Evolutionary conservation across 2,113 vertebrate species (phyloP).

Genomic region (Scophthalmus maximus): DNA sequence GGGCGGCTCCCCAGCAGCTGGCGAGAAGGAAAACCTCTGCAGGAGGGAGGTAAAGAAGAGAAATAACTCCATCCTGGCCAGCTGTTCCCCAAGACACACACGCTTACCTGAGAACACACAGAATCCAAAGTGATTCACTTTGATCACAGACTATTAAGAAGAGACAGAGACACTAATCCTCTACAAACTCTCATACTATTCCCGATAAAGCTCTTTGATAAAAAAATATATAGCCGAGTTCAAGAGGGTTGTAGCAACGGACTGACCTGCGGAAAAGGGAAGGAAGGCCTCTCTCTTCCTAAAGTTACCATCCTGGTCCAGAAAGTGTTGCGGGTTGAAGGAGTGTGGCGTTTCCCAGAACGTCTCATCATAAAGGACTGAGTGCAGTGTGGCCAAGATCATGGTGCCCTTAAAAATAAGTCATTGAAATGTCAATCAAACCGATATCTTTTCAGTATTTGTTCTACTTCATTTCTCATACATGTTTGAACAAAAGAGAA

Average conservation of each 20-base stretch:
- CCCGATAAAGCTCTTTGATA: neutral
- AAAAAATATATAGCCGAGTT: neutral
- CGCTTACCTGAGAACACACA: slow-evolving; percentile 80
- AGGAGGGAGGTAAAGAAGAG: slow-evolving; percentile 86
- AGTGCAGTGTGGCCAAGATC: slow-evolving; percentile 82
- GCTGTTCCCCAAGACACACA: slow-evolving; percentile 82
- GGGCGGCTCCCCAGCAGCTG: slow-evolving; percentile 59
- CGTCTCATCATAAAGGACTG: slow-evolving; percentile 81
- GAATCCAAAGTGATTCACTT: neutral
- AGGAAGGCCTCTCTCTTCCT: slow-evolving; percentile 87
- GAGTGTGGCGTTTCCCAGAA: slow-evolving; percentile 86
- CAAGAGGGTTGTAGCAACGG: neutral
- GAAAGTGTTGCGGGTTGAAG: slow-evolving; percentile 90
- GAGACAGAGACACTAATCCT: neutral
- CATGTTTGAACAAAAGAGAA: too few species aligned
- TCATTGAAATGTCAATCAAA: neutral
- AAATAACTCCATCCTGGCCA: slow-evolving; percentile 87
- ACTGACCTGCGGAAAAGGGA: slow-evolving; percentile 87
- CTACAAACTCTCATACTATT: neutral
- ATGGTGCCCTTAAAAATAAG: slow-evolving; percentile 78
- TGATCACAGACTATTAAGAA: neutral
- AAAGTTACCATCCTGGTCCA: slow-evolving; percentile 86
- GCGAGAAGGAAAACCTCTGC: slow-evolving; percentile 72
- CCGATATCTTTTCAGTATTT: too few species aligned
- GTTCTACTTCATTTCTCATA: too few species aligned